These are phyloP conservation scores for Enteromius treurensis DNA, from an alignment of 2,797 vertebrate genomes.

Conservation along the genomic window DNA sequence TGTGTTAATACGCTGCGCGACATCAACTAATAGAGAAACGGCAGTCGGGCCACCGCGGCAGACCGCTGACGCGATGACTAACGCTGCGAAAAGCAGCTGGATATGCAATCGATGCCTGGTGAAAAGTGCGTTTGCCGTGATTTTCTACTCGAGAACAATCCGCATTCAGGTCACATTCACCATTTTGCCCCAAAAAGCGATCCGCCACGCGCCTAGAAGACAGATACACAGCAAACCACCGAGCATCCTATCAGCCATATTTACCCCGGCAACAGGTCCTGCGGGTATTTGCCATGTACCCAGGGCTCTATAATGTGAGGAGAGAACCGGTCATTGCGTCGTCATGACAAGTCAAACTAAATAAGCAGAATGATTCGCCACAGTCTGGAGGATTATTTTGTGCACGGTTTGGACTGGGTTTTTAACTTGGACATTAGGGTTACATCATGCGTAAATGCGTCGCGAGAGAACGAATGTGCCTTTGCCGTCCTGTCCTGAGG, in stretches of 20 bases:
- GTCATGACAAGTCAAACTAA: slow-evolving; percentile 35
- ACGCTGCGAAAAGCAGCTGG: slow-evolving; percentile 78
- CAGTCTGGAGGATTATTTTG: neutral
- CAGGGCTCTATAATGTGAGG: slow-evolving; percentile 45
- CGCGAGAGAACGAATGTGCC: slow-evolving; percentile 35
- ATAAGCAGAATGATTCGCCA: neutral
- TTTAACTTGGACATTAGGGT: slow-evolving; percentile 45
- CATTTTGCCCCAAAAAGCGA: slow-evolving; percentile 52
- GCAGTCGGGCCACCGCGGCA: slow-evolving; percentile 62
- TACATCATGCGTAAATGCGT: slow-evolving; percentile 58
- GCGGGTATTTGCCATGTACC: slow-evolving; percentile 55
- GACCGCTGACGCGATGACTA: slow-evolving; percentile 77
- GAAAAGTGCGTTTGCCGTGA: slow-evolving; percentile 55
- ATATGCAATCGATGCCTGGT: slow-evolving; percentile 63
- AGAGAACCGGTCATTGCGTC: slow-evolving; percentile 41
- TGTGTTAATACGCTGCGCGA: neutral
- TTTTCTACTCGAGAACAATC: slow-evolving; percentile 31
- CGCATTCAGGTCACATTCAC: slow-evolving; percentile 61
- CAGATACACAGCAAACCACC: slow-evolving; percentile 46
- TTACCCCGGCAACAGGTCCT: slow-evolving; percentile 64
- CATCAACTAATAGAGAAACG: slow-evolving; percentile 54
- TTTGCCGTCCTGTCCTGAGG: slow-evolving; percentile 37
- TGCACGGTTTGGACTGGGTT: neutral
- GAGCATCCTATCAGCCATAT: slow-evolving; percentile 56
- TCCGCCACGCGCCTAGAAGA: slow-evolving; percentile 32